phyloP scores from a whole-genome alignment of 2,888 invertebrate species.

The Lycia hirtaria region DNA sequence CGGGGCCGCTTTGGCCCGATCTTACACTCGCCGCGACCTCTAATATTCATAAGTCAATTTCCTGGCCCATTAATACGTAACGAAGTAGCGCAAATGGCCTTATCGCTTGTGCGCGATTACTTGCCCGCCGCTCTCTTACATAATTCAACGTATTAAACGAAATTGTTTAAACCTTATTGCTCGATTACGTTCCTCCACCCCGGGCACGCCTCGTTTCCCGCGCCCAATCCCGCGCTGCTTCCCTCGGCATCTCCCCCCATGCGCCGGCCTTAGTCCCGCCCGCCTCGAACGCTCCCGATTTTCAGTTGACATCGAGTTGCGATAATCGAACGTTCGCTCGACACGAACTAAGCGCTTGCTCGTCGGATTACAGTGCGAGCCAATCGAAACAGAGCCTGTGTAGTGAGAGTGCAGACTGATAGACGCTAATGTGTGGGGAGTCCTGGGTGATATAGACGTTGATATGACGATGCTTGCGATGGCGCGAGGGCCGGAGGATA shows the following conservation, averaged over 20 bases:
- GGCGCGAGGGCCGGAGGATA: conserved; percentile 79
- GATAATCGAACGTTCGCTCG: conserved; percentile 61
- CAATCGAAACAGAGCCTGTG: conserved; percentile 33
- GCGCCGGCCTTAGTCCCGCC: conserved; percentile 64
- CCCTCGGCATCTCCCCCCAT: conserved; percentile 53
- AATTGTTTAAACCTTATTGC: conserved; percentile 87
- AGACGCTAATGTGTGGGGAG: conserved; percentile 33
- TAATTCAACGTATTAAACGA: conserved; percentile 87
- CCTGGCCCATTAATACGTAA: conserved; percentile 85
- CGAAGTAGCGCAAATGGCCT: conserved; percentile 86
- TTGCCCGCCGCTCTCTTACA: conserved; percentile 84
- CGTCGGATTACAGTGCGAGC: conserved; percentile 61
- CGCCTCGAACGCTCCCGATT: conserved; percentile 55
- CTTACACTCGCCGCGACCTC: conserved; percentile 78
- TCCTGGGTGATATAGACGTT: conserved; percentile 57
- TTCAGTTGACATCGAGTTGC: conserved; percentile 61
- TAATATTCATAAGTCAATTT: conserved; percentile 86
- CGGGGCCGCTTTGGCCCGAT: conserved; percentile 80
- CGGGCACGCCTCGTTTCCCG: conserved; percentile 78
- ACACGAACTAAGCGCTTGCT: conserved; percentile 33
- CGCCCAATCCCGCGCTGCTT: conserved; percentile 69
- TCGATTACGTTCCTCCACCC: conserved; percentile 84
- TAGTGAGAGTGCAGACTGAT: conserved; percentile 54
- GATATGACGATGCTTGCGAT: conserved; percentile 85
- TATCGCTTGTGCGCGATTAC: conserved; percentile 86